Conservation (phyloP, 2,797 vertebrate species). For the Enteromius thamalakanensis region DNA sequence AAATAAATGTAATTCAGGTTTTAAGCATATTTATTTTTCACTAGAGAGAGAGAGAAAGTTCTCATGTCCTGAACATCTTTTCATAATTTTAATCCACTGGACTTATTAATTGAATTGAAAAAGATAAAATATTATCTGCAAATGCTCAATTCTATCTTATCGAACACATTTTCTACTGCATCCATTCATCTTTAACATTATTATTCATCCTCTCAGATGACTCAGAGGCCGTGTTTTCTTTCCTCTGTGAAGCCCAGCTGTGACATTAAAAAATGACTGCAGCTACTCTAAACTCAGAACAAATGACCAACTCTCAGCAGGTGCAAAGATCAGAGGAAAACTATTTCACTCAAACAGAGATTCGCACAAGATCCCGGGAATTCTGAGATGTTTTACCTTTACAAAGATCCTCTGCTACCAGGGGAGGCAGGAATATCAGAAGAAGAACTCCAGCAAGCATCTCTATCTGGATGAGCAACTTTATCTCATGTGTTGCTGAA, state of each 20-base stretch:
- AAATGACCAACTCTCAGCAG: neutral
- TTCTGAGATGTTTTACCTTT: constrained; percentile 72
- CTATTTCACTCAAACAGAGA: neutral
- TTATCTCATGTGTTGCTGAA: constrained; percentile 9
- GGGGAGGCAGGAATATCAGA: constrained; percentile 69
- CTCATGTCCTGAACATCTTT: neutral
- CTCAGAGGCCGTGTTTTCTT: neutral
- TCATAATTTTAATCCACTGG: neutral
- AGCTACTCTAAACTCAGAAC: neutral
- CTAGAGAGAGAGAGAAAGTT: no score
- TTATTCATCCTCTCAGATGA: neutral
- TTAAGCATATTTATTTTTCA: no score
- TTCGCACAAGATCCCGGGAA: neutral
- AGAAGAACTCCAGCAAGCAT: constrained; percentile 78
- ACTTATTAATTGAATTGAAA: neutral
- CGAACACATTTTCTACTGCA: neutral
- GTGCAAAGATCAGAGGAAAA: neutral
- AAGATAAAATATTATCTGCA: neutral
- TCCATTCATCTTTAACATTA: neutral
- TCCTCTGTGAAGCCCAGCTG: neutral
- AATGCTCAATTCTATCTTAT: neutral
- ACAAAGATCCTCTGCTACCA: constrained; percentile 71
- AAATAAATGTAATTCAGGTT: no score
- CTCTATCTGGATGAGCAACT: constrained; percentile 14
- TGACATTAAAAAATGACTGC: constrained; percentile 1